Base-by-base conservation (phyloP, 1,140 invertebrate species). In the Streblospio benedicti region DNA sequence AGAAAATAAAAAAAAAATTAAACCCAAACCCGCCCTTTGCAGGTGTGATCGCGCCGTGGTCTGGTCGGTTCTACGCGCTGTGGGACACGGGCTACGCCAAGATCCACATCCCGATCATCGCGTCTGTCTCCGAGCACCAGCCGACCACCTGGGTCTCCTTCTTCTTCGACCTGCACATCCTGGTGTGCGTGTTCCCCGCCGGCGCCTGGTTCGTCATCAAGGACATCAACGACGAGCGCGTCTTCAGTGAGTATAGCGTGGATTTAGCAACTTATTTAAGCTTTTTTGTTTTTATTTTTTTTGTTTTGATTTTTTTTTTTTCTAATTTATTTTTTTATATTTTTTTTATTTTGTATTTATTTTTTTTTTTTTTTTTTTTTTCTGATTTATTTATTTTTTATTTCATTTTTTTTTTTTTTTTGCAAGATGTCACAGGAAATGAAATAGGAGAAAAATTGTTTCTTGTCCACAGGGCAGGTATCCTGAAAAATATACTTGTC, bases 21-120 rank as follows among this genome's bases (percentile, higher is more conserved):
- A n/a, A n/a, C n/a, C n/a, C n/a, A n/a, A n/a, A n/a, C n/a, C n/a
- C n/a, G n/a, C n/a, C n/a, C 38, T 43, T 59, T 65, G 14, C 65
- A 78, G 75, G 75, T 57, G 71, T 70, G 51, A 90, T 99, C 72
- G 95, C 96, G 16, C 97, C 97, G 28, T 99, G 96, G 96, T 97
- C 93, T 81, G 97, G 97, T 71, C 84, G 96, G 68, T 99, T 99
- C 79, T 99, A 99, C 76, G 99, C 96, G 0, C 79, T 99, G 16
- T 99, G 95, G 95, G 97, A 99, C 76, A 99, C 96, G 3, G 94
- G 92, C 6, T 99, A 99, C 79, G 97, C 97, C 2, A 99, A 99
- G 80, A 96, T 99, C 72, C 96, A 99, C 77, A 99, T 99, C 74
- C 97, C 97, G 0, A 99, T 99, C 71, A 99, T 99, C 70, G 95